phyloP scores from a whole-genome alignment of 2,113 vertebrate genomes.

The Ranitomeya imitator region DNA sequence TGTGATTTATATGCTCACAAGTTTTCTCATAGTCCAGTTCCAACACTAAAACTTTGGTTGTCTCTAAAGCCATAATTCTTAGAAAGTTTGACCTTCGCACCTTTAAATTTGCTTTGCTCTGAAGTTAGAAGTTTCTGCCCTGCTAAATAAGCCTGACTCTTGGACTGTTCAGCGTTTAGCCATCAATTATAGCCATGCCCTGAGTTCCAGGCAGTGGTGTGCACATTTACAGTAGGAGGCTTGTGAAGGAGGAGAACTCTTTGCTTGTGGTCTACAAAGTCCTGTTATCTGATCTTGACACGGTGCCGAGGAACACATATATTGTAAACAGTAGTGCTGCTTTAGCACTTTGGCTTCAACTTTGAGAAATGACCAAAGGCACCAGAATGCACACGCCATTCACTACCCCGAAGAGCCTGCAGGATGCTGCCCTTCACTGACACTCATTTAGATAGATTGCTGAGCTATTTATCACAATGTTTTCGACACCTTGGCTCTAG shows the following conservation, averaged over 20 bases:
- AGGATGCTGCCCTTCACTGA: constrained; percentile 74
- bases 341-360: constrained; percentile 65
- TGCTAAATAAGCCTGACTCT: constrained; percentile 76
- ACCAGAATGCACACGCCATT: constrained; percentile 62
- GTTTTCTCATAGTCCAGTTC: background rate
- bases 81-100: constrained; percentile 75
- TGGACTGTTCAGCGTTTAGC: constrained; percentile 76
- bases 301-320: constrained; percentile 64
- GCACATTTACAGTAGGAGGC: constrained; percentile 61
- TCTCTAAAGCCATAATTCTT: constrained; percentile 77
- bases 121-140: constrained; percentile 78
- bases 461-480: constrained; percentile 79
- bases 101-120: constrained; percentile 76
- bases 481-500: constrained; percentile 71
- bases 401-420: constrained; percentile 65
- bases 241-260: constrained; percentile 61
- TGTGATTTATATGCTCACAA: background rate
- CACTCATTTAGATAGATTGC: constrained; percentile 86
- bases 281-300: constrained; percentile 65
- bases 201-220: constrained; percentile 60
- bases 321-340: constrained; percentile 71
- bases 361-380: constrained; percentile 72
- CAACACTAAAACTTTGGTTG: background rate
- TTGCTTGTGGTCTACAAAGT: constrained; percentile 41
- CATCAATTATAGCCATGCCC: constrained; percentile 79